Base-by-base conservation (phyloP, 2,888 invertebrate species). In the Neria commutata region DNA sequence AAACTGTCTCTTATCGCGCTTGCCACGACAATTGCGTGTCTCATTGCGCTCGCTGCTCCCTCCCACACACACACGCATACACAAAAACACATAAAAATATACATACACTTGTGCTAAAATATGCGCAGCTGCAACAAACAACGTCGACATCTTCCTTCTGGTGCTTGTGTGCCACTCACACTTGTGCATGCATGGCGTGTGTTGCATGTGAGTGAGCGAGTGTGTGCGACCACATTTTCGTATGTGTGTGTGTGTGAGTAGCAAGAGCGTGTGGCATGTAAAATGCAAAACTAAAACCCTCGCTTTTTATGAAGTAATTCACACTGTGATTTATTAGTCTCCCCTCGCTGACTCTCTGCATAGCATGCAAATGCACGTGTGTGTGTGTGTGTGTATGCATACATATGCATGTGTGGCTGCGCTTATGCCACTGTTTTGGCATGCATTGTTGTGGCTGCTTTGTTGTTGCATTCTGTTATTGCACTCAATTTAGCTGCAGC, bases 251-350 rank as follows among this genome's bases (percentile, higher is more conserved):
- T n/a, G 37, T 37, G 10, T 4, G 6, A 19, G 17, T 19, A 19
- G 42, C 19, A 58, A 54, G 59, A 29, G 46, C 24, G 40, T 49
- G 56, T 37, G 47, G 47, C 52, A 52, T 42, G 46, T 25, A 47
- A 52, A 54, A 60, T 55, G 42, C 50, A 46, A 52, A 50, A 46
- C 53, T 53, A 60, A 61, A 64, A 61, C 56, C 60, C 56, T 54
- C 54, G 55, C 61, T 67, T 69, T 70, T 67, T 67, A 67, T 67
- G 62, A 67, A 67, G 65, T 67, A 67, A 71, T 70, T 69, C 67
- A 67, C 65, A 65, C 67, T 54, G 61, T 69, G 67, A 71, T 69
- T 71, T 70, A 70, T 71, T 68, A 63, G 68, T 56, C 64, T 50
- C 16, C 52, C 53, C 11, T 29, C 29, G 29, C 6, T 5, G 29